Percentiles rank a stretch among this genome's conserved stretches.
phyloP scores from a whole-genome alignment of 2,113 vertebrate species.

The Odocoileus hemionus region DNA sequence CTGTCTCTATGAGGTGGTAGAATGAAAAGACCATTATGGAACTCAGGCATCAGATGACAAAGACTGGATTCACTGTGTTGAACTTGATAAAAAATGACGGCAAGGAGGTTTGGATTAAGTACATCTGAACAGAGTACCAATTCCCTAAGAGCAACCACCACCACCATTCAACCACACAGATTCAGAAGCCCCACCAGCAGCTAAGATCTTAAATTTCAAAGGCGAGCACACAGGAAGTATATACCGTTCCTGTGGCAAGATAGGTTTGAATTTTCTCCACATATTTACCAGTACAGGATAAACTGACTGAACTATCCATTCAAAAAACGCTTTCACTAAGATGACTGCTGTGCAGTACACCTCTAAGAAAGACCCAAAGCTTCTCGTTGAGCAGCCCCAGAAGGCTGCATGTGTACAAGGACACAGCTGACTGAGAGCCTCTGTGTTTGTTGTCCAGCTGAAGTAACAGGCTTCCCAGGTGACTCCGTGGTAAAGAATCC shows the following conservation, averaged over 20 bases:
- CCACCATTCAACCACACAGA: not conserved
- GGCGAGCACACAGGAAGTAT: not conserved
- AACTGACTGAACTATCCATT: not conserved
- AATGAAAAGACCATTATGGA: conserved; percentile 57
- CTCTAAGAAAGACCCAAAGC: not conserved
- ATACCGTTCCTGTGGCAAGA: not conserved
- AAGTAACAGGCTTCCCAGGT: not conserved
- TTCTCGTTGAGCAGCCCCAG: not conserved
- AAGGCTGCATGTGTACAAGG: not conserved
- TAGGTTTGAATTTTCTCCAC: not conserved
- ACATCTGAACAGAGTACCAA: not conserved
- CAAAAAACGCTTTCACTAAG: not conserved
- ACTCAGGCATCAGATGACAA: not conserved
- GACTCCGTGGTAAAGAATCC: not conserved
- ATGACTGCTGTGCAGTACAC: not conserved
- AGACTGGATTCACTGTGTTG: conserved; percentile 51
- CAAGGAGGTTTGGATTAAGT: not conserved
- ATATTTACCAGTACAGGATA: not conserved
- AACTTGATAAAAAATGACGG: not conserved
- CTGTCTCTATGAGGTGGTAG: conserved; percentile 39
- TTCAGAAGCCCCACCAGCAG: not conserved
- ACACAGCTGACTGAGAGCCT: not conserved
- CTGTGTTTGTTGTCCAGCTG: not conserved
- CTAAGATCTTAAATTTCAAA: not conserved
- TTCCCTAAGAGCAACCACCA: not conserved